Conservation (phyloP, 2,888 invertebrate genomes). For the Biston stratarius region DNA sequence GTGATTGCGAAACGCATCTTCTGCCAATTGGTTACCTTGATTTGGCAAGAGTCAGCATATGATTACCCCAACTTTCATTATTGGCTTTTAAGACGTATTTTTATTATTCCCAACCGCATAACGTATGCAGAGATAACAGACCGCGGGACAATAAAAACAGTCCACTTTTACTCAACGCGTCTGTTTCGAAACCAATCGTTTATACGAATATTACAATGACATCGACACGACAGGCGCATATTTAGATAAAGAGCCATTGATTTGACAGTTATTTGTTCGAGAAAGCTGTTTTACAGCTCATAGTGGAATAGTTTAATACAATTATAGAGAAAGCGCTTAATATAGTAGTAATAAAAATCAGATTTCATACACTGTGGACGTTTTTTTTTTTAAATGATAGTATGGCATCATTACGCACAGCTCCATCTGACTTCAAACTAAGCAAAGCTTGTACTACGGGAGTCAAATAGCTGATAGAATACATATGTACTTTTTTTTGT, state of each 20-base stretch:
- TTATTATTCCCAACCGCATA: neutral
- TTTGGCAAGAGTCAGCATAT: no score
- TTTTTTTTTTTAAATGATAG: no score
- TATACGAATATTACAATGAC: conserved; percentile 24
- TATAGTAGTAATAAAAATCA: neutral
- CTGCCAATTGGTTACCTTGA: no score
- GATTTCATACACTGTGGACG: neutral
- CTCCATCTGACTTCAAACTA: no score
- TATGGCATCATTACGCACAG: no score
- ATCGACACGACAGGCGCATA: conserved; percentile 20
- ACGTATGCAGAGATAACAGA: neutral
- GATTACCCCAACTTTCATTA: neutral
- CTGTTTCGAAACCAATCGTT: conserved; percentile 17
- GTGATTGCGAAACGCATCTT: no score
- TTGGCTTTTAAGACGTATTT: neutral
- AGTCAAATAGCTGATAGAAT: no score
- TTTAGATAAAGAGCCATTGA: conserved; percentile 18
- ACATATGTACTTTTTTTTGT: no score
- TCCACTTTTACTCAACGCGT: conserved; percentile 16
- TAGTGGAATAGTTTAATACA: conserved; percentile 12
- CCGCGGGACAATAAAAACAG: conserved; percentile 11
- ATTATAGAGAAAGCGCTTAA: conserved; percentile 2
- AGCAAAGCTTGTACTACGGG: no score
- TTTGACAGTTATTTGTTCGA: conserved; percentile 31
- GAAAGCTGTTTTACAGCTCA: conserved; percentile 21